phyloP scores from a whole-genome alignment of 1,140 invertebrate genomes.

The Penaeus indicus region DNA sequence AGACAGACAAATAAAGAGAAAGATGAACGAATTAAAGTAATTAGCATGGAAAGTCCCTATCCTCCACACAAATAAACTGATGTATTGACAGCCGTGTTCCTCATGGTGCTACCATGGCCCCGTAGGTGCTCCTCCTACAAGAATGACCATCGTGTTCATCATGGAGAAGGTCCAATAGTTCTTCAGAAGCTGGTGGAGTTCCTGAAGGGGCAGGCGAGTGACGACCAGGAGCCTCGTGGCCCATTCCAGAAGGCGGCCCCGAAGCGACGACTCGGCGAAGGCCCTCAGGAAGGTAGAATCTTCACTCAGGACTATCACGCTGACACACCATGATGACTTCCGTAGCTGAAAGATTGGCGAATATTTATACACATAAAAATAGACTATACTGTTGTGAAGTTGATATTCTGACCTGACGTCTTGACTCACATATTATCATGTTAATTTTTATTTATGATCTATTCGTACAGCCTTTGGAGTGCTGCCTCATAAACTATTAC shows the following conservation, averaged over 20 bases:
- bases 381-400: background rate
- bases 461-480: too few species aligned
- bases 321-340: constrained; percentile 20
- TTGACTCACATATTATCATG: too few species aligned
- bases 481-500: too few species aligned
- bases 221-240: constrained; percentile 33
- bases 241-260: constrained; percentile 24
- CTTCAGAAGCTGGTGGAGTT: background rate
- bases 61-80: too few species aligned
- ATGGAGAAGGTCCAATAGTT: constrained; percentile 36
- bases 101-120: too few species aligned
- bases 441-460: too few species aligned
- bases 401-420: too few species aligned
- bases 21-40: too few species aligned
- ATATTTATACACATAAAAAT: constrained; percentile 12
- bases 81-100: too few species aligned
- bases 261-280: constrained; percentile 28
- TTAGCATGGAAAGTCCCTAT: too few species aligned
- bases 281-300: background rate
- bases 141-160: constrained; percentile 31
- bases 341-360: background rate
- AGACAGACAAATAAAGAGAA: too few species aligned
- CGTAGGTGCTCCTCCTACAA: too few species aligned
- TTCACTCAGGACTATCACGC: constrained; percentile 19
- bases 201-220: background rate